Evolutionary conservation across 2,888 invertebrate species (phyloP), one percentile per base, ranked within the genome.

Genomic region (Tachina fera): DNA sequence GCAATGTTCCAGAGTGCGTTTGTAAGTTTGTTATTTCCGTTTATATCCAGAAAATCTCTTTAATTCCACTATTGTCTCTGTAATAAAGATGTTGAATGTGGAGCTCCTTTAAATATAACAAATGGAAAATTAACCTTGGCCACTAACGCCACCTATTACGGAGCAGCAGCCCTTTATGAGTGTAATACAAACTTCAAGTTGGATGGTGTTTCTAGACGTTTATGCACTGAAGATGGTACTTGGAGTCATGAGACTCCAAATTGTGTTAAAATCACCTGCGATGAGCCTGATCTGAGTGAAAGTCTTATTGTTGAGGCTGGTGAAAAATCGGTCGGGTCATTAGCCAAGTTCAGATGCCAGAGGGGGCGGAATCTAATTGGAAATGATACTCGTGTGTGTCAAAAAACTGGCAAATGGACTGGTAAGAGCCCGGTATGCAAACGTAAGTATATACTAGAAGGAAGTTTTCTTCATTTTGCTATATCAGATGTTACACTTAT

Each of bases 71-170:
- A 58, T 74, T 67, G 8, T 22, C 71, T 83, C 76, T 82, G 91
- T 91, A 31, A 31, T 31, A 14, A 89, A 97, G 97, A 96, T 92
- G 97, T 98, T 60, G 97, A 98, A 91, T 98, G 98, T 90, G 96
- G 96, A 8, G 94, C 95, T 72, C 97, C 97, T 0, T 94, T 95
- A 5, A 94, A 95, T 5, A 94, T 97, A 3, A 94, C 94, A 53
- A 95, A 96, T 90, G 97, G 97, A 19, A 95, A 95, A 89, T 96
- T 97, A 83, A 96, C 96, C 0, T 92, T 98, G 74, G 96, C 97
- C 0, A 97, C 97, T 0, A 98, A 98, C 91, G 97, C 96, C 0
- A 97, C 98, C 0, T 97, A 97, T 91, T 97, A 97, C 89, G 97
- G 97, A 0, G 96, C 97, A 0, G 95, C 96, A 2, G 97, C 95